Base-by-base conservation (phyloP, 2,113 vertebrate genomes). In the Platanista minor region DNA sequence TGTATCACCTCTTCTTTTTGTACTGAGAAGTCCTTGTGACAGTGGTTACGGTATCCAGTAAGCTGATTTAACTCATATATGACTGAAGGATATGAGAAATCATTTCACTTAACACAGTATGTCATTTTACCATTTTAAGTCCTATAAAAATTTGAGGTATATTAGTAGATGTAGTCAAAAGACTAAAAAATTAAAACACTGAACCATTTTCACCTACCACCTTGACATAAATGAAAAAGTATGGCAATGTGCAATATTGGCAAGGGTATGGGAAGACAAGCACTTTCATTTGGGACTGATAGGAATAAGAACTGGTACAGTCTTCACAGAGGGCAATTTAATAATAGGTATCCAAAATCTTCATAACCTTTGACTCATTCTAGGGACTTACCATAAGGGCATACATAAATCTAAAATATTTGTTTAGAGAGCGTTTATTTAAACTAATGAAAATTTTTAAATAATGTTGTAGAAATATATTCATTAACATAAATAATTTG, bases 391-490 rank as follows among this genome's bases (percentile, higher is more conserved):
- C 31, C 29, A 31, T 90, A 86, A 90, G 71, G n/a, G 81, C 36
- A 95, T 93, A 81, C 43, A 95, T 91, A 93, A 83, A 78, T 84
- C 46, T 75, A 92, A 97, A 93, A 74, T 72, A 90, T 71, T 23
- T 78, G 43, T 57, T 87, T 80, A 82, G 2, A 94, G 29, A 93
- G 17, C 4, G 66, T 90, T 85, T 72, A 94, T 86, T 89, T 87
- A 87, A 90, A 77, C 39, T 87, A 94, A 91, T 80, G 33, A 94
- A 94, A 96, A 95, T 15, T 9, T 62, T 75, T 29, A 95, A 90
- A 64, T 81, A 84, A 84, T 85, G 33, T 52, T 89, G 4, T 27
- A 96, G 71, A 90, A 95, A 90, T 83, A 84, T 54, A 64, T 71
- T 82, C 66, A 94, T 66, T 90, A 93, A 54, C 74, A 62, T 33